Percentiles rank a stretch among this genome's conserved stretches.
Evolutionary conservation across 2,888 invertebrate species (phyloP).

Genomic region (Caenorhabditis wallacei): DNA sequence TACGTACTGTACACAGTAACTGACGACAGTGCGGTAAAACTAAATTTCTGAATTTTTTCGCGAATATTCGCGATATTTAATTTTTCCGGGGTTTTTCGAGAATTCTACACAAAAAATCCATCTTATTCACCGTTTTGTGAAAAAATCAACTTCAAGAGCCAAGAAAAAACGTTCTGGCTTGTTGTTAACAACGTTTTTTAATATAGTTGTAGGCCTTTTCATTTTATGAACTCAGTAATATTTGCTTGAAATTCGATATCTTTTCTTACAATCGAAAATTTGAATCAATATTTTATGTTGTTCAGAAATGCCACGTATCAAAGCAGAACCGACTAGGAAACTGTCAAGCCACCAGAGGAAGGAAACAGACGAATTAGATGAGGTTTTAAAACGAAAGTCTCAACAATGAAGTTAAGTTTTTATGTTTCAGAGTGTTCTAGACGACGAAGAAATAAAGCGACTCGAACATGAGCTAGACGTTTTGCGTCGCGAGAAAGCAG

Average conservation of each 20-base stretch:
- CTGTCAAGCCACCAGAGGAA: neutral
- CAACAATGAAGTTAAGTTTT: too few species aligned
- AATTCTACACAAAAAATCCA: too few species aligned
- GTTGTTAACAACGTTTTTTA: too few species aligned
- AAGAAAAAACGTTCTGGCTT: too few species aligned
- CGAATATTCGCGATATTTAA: too few species aligned
- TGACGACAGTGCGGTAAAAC: constrained; percentile 58
- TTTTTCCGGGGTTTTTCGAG: too few species aligned
- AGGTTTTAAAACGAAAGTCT: constrained; percentile 10
- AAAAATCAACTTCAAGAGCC: too few species aligned
- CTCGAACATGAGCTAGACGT: constrained; percentile 24
- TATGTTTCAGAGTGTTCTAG: constrained; percentile 38
- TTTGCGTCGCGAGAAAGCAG: constrained; percentile 23
- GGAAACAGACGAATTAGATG: neutral
- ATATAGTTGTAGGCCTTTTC: too few species aligned
- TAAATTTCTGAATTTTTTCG: constrained; percentile 17
- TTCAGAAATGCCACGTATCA: constrained; percentile 39
- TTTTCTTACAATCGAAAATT: too few species aligned
- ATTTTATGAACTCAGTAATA: neutral
- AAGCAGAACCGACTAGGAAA: neutral
- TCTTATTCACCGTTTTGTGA: too few species aligned
- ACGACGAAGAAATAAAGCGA: constrained; percentile 37
- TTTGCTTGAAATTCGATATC: too few species aligned
- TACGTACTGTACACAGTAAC: constrained; percentile 10
- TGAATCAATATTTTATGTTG: too few species aligned